A percentile compares a stretch with the other conserved stretches of the same genome.
These are phyloP conservation scores for Anolis carolinensis DNA, from an alignment of 2,113 vertebrate species.

Conservation along the genomic window DNA sequence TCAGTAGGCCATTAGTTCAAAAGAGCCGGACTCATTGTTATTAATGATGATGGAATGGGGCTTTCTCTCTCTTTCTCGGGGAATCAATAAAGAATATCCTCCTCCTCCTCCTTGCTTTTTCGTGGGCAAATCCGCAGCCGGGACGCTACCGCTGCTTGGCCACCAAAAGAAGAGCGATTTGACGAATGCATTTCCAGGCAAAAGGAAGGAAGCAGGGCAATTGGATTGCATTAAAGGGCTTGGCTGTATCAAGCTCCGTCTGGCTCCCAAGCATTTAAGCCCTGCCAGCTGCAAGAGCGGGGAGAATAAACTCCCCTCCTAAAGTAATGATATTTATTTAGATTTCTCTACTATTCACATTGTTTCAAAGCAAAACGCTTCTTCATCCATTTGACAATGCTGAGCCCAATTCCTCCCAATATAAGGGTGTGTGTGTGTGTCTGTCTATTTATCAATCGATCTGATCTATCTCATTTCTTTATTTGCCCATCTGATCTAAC, in stretches of 20 bases:
- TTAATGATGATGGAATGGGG: not conserved
- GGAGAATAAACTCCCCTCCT: not conserved
- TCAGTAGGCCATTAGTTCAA: not conserved
- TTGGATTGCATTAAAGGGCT: not conserved
- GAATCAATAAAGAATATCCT: not conserved
- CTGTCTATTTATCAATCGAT: too few relatives aligned
- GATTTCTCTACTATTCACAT: too few relatives aligned
- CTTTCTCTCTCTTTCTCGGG: not conserved
- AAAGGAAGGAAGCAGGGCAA: not conserved
- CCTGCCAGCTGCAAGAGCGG: not conserved
- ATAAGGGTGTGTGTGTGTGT: too few relatives aligned
- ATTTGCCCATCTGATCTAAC: too few relatives aligned
- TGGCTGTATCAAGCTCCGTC: not conserved
- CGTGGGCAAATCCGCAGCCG: not conserved
- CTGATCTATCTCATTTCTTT: too few relatives aligned
- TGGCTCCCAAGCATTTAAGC: not conserved
- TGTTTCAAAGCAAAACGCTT: too few relatives aligned
- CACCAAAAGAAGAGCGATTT: not conserved
- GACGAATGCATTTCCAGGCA: slow-evolving; percentile 19
- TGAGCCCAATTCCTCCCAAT: too few relatives aligned
- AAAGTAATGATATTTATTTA: too few relatives aligned
- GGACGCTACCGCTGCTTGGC: not conserved
- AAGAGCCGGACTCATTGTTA: not conserved
- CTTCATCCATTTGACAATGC: too few relatives aligned
- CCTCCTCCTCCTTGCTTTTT: not conserved